phyloP scores from a whole-genome alignment of 2,113 vertebrate genomes.

The Entomyzon cyanotis region DNA sequence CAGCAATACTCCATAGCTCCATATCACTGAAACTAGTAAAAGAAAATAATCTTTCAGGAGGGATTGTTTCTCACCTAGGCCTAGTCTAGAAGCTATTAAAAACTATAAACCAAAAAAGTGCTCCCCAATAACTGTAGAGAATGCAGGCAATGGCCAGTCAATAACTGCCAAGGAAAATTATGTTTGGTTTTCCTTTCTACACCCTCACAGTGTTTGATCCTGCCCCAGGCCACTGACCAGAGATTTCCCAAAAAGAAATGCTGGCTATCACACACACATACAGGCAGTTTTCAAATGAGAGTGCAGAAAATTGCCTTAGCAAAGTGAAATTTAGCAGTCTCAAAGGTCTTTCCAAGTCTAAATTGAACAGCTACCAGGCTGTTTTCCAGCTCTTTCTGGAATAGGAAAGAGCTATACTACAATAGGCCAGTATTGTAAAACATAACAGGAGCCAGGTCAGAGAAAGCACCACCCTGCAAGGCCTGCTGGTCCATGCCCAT shows the following conservation, averaged over 20 bases:
- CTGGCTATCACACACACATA: not conserved
- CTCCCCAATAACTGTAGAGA: not conserved
- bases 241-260: not conserved
- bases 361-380: not conserved
- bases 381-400: not conserved
- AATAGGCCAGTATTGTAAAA: not conserved
- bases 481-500: not conserved
- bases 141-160: not conserved
- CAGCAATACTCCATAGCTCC: not conserved
- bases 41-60: not conserved
- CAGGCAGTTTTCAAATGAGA: not conserved
- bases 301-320: not conserved
- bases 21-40: not conserved
- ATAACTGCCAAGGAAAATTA: conserved; percentile 13
- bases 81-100: not conserved
- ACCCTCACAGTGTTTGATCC: not conserved
- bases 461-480: not conserved
- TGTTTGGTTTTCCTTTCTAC: not conserved
- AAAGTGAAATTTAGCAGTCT: not conserved
- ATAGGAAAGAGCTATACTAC: too few relatives aligned
- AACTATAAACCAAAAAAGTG: conserved; percentile 23
- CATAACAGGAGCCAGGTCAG: not conserved
- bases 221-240: not conserved
- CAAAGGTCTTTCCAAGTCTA: not conserved
- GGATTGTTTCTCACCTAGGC: not conserved